These are phyloP conservation scores for Lithophane ornitopus DNA, from an alignment of 2,888 invertebrate genomes.

Conservation along the genomic window DNA sequence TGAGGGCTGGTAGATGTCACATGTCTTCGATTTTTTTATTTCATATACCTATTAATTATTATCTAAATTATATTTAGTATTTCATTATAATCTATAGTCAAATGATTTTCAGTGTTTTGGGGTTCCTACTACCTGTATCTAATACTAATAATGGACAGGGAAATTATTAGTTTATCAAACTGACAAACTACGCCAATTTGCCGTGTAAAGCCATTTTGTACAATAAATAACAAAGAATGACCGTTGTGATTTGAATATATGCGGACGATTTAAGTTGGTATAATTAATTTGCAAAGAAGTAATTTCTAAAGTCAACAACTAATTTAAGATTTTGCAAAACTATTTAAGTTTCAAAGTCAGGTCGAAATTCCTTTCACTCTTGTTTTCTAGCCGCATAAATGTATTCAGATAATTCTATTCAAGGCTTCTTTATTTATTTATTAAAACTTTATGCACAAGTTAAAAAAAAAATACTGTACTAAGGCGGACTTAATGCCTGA, in stretches of 20 bases:
- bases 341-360: background rate
- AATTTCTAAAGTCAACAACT: background rate
- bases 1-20: too few relatives aligned
- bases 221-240: background rate
- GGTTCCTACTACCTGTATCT: background rate
- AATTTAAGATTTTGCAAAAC: background rate
- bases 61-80: conserved; percentile 16
- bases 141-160: background rate
- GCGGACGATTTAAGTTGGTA: background rate
- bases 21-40: too few relatives aligned
- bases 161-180: background rate
- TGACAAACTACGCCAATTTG: background rate
- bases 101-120: conserved; percentile 4
- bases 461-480: too few relatives aligned
- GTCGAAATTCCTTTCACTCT: background rate
- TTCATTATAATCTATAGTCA: conserved; percentile 11
- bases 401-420: background rate
- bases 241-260: background rate
- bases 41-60: too few relatives aligned
- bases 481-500: too few relatives aligned
- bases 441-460: too few relatives aligned
- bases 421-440: too few relatives aligned
- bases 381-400: background rate
- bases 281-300: background rate
- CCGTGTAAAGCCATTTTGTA: background rate